These are phyloP conservation scores for Cottoperca gobio DNA, from an alignment of 2,797 vertebrate genomes.

Conservation along the genomic window DNA sequence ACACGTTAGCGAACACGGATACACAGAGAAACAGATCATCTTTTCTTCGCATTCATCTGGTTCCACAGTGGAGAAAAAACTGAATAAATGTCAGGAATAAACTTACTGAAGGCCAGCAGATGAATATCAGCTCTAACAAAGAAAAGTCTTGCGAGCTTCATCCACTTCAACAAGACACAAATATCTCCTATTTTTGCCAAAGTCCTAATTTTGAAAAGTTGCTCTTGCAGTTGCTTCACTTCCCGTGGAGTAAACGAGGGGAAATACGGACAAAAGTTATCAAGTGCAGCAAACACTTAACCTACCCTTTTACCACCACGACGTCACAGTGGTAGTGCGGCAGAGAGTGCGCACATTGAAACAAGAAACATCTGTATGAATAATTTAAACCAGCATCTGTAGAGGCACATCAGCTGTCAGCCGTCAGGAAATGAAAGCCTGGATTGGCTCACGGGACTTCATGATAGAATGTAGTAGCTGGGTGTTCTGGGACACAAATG, in stretches of 20 bases:
- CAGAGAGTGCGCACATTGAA: no score
- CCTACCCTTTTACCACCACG: no score
- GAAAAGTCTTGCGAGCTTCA: neutral
- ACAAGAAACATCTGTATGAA: constrained; percentile 58
- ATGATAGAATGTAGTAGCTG: constrained; percentile 65
- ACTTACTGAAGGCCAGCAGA: neutral
- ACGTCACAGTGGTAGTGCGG: no score
- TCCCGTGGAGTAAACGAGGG: neutral
- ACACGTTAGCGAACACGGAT: neutral
- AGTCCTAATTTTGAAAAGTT: neutral
- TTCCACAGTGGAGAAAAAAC: neutral
- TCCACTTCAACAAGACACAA: neutral
- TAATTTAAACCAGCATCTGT: constrained; percentile 82
- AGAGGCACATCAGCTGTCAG: constrained; percentile 75
- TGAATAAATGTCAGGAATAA: neutral
- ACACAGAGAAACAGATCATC: neutral
- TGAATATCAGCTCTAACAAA: neutral
- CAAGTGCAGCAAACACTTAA: no score
- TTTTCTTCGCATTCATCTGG: neutral
- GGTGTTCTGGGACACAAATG: constrained; percentile 65
- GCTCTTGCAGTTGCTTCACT: neutral
- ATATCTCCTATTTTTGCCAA: neutral
- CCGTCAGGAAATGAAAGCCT: constrained; percentile 80
- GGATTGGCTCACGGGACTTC: constrained; percentile 66
- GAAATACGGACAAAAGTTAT: neutral